phyloP scores from a whole-genome alignment of 2,113 vertebrate species.

The Leiothrix lutea region DNA sequence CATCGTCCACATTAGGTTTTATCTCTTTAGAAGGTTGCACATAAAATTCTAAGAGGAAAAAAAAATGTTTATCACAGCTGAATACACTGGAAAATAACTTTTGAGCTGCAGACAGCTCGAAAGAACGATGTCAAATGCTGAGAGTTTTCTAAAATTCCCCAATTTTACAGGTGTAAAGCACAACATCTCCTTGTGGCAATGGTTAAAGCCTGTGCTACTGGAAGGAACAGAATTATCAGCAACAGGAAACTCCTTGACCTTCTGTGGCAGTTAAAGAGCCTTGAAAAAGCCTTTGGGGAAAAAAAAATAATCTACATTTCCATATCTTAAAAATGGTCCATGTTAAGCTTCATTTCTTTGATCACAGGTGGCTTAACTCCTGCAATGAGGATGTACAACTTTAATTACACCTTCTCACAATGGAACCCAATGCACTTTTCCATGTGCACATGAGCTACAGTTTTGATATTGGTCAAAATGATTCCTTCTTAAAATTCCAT shows the following conservation, averaged over 20 bases:
- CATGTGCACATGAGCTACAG: rapidly evolving
- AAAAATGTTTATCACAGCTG: not conserved
- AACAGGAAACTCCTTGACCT: not conserved
- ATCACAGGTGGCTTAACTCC: not conserved
- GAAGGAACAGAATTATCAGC: not conserved
- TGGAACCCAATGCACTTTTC: not conserved
- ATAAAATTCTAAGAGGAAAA: not conserved
- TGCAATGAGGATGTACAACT: not conserved
- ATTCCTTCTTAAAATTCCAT: not conserved
- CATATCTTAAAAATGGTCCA: not conserved
- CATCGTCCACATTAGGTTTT: not conserved
- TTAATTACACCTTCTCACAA: not conserved
- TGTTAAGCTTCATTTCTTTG: not conserved
- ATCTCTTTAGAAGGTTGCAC: not conserved
- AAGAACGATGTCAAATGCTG: not conserved
- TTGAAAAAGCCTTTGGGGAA: not conserved
- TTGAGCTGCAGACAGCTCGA: not conserved
- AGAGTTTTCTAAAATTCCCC: not conserved
- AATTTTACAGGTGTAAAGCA: not conserved
- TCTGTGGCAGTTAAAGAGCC: not conserved
- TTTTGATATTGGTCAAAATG: not conserved
- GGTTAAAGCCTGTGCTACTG: not conserved
- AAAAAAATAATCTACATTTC: not conserved
- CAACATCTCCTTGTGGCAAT: not conserved
- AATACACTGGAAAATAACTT: not conserved